A percentile compares a stretch with the other conserved stretches of the same genome.
These are phyloP conservation scores for Torymus texanus DNA, from an alignment of 2,888 invertebrate species.

Conservation along the genomic window DNA sequence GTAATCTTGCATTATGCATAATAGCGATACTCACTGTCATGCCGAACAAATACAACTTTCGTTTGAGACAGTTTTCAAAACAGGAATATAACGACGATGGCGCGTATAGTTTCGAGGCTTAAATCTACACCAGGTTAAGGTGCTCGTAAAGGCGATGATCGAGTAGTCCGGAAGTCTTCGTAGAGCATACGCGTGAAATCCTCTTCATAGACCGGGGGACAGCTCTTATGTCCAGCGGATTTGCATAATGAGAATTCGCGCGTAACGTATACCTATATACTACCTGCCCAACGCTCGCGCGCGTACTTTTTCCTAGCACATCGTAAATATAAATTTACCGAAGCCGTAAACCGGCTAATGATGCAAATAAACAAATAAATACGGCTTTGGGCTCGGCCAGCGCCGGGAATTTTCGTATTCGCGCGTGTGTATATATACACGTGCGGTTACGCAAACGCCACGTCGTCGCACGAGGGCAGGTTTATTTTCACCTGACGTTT, in stretches of 20 bases:
- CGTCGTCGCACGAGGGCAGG: no score
- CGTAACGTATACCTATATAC: background rate
- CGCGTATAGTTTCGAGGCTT: background rate
- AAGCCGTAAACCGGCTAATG: background rate
- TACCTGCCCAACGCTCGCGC: background rate
- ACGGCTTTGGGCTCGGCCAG: background rate
- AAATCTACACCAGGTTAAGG: slow-evolving; percentile 17
- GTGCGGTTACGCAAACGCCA: no score
- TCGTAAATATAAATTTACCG: slow-evolving; percentile 14
- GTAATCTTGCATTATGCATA: no score
- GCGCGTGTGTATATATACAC: no score
- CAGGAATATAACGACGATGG: background rate
- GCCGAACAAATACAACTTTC: no score
- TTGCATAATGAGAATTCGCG: slow-evolving; percentile 41
- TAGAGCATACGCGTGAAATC: background rate
- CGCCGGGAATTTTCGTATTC: background rate
- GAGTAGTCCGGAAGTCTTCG: slow-evolving; percentile 33
- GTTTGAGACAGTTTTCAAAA: no score
- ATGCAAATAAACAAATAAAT: background rate
- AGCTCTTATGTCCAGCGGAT: slow-evolving; percentile 22
- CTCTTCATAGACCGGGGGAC: background rate
- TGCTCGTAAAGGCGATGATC: slow-evolving; percentile 28
- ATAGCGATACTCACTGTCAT: no score
- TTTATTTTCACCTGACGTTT: background rate
- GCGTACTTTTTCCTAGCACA: slow-evolving; percentile 7